These are phyloP conservation scores for Cyaniris semiargus DNA, from an alignment of 2,888 invertebrate genomes.

Conservation along the genomic window DNA sequence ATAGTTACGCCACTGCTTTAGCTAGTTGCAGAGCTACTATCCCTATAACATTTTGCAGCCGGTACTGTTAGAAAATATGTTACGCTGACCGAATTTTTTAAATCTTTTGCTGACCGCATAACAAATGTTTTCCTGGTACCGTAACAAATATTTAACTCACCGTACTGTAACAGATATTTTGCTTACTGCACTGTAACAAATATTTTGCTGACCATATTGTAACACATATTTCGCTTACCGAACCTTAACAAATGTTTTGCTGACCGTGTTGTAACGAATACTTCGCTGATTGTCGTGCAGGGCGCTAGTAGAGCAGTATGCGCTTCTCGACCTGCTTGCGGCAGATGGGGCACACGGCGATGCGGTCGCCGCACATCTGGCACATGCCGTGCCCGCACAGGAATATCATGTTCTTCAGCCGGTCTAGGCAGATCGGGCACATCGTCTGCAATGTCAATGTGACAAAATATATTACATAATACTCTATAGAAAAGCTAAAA, in stretches of 20 bases:
- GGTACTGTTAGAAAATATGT: too few species aligned
- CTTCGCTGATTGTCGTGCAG: neutral
- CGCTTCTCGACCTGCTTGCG: conserved; percentile 97
- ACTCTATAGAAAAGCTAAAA: too few species aligned
- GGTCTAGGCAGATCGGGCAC: conserved; percentile 98
- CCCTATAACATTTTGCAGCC: too few species aligned
- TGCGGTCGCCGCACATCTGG: conserved; percentile 99
- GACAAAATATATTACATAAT: neutral
- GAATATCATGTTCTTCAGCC: conserved; percentile 99
- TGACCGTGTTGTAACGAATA: neutral
- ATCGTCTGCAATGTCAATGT: conserved; percentile 87
- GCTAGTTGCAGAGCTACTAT: too few species aligned
- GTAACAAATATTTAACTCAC: too few species aligned
- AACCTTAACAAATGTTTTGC: neutral
- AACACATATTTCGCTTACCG: neutral
- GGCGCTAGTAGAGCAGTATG: conserved; percentile 88
- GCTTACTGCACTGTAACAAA: neutral
- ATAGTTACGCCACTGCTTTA: too few species aligned
- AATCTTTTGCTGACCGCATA: too few species aligned
- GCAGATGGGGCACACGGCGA: conserved; percentile 98
- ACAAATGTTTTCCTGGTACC: too few species aligned
- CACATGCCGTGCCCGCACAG: conserved; percentile 98
- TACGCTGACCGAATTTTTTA: too few species aligned
- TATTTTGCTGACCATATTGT: neutral
- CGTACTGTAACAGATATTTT: neutral